Evolutionary conservation across 2,797 vertebrate species (phyloP).

Genomic region (Alcedo quadribrachys): DNA sequence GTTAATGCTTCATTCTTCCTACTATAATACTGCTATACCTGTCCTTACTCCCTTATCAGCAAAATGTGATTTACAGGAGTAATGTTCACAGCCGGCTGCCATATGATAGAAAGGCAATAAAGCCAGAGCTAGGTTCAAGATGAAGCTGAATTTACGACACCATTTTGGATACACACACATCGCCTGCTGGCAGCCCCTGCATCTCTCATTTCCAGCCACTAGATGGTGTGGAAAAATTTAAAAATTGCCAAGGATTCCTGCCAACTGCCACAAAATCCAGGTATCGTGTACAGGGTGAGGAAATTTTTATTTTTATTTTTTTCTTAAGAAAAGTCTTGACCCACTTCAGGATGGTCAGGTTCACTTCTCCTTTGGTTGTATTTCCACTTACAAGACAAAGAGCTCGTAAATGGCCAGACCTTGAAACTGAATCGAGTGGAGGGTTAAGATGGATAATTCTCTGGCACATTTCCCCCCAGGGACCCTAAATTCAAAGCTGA

Average conservation of each 20-base stretch:
- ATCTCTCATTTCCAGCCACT: conserved; percentile 77
- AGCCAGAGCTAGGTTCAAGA: conserved; percentile 68
- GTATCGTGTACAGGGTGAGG: conserved; percentile 21
- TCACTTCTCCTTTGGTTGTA: conserved; percentile 37
- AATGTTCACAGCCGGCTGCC: conserved; percentile 69
- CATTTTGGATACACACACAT: conserved; percentile 69
- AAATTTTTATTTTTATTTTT: background rate
- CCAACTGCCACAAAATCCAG: conserved; percentile 33
- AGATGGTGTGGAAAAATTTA: conserved; percentile 82
- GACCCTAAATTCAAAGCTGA: conserved; percentile 64
- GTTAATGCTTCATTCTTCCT: conserved; percentile 67
- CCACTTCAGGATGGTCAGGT: background rate
- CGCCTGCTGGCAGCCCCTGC: conserved; percentile 53
- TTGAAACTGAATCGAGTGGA: conserved; percentile 61
- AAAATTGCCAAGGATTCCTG: conserved; percentile 58
- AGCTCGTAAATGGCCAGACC: conserved; percentile 45
- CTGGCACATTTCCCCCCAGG: conserved; percentile 39
- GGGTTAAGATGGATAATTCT: conserved; percentile 60
- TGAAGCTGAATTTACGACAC: conserved; percentile 77
- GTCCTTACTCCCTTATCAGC: conserved; percentile 71
- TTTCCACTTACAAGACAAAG: conserved; percentile 45
- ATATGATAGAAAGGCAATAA: conserved; percentile 76
- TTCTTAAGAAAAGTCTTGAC: conserved; percentile 46
- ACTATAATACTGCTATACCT: conserved; percentile 53
- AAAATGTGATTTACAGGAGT: conserved; percentile 72